phyloP scores from a whole-genome alignment of 2,797 vertebrate genomes.

The Pangasius krempfi region DNA sequence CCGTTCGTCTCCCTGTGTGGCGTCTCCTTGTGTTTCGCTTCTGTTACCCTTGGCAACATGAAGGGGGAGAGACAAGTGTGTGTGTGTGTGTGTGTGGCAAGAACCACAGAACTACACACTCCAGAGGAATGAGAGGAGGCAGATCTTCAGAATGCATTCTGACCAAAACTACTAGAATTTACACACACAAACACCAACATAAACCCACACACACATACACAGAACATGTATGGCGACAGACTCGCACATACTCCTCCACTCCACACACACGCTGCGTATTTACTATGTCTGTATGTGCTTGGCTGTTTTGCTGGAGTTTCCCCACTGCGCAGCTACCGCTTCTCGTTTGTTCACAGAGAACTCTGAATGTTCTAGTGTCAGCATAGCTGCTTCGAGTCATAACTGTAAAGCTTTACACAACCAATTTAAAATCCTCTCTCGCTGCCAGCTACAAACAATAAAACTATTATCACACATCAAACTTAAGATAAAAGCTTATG shows the following conservation, averaged over 20 bases:
- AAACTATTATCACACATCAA: not conserved
- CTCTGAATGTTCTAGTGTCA: conserved; percentile 8
- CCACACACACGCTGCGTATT: conserved; percentile 18
- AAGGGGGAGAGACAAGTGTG: conserved; percentile 69
- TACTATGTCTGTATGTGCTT: conserved; percentile 9
- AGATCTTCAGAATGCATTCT: conserved; percentile 52
- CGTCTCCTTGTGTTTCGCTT: conserved; percentile 68
- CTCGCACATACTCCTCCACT: not conserved
- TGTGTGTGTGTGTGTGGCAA: conserved; percentile 63
- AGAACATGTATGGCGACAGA: not conserved
- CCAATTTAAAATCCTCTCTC: conserved; percentile 4
- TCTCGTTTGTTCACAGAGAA: conserved; percentile 38
- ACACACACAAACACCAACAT: conserved; percentile 26
- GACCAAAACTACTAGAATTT: conserved; percentile 9
- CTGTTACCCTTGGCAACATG: conserved; percentile 80
- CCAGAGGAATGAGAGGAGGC: conserved; percentile 63
- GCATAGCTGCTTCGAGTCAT: conserved; percentile 39
- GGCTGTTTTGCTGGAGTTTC: conserved; percentile 35
- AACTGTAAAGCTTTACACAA: conserved; percentile 33
- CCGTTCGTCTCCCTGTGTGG: conserved; percentile 59
- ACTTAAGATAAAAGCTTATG: not conserved
- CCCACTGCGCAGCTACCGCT: conserved; percentile 22
- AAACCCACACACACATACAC: conserved; percentile 1
- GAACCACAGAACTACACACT: conserved; percentile 63
- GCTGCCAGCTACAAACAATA: not conserved